Evolutionary conservation across 2,113 vertebrate genomes (phyloP), one percentile per base, ranked within the genome.

Genomic region (Sebastes fasciatus): DNA sequence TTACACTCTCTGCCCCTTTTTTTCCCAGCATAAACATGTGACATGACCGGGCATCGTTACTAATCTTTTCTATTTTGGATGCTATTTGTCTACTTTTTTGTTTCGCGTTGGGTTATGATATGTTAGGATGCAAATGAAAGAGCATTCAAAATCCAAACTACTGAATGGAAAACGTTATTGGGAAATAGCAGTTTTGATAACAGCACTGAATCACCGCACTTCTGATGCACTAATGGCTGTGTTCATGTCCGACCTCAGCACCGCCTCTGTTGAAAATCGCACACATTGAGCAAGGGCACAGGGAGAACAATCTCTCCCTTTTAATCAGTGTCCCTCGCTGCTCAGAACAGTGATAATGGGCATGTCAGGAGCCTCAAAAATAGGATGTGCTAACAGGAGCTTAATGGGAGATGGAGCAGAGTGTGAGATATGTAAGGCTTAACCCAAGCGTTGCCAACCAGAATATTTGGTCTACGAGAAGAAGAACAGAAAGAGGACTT

Each of bases 321-420:
- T 79, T 83, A 83, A 86, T 88, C 88, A 84, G 55, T n/a, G 64
- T 76, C 83, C 61, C 63, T 83, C 58, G 17, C 77, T 34, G 58
- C 70, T 85, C 80, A 5, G 52, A 57, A 13, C 66, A 6, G 26
- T 21, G 72, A 80, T 90, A 88, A 91, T 86, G 85, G 86, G 26
- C 43, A 74, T 34, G 71, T 88, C 82, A 67, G 65, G 45, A 82
- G 75, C 68, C 1, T 62, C 68, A 74, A 43, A 74, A 82, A 76
- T 74, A 77, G 79, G 65, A 45, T 19, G 45, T 12, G 52, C 76
- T 77, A 68, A 87, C 70, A 64, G 73, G 58, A 75, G 79, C 79
- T 64, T 83, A 89, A 83, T 81, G 81, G 76, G 79, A 74, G 76
- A 75, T 42, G 46, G 81, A 77, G 63, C 78, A 34, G 43, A 64